Percentiles rank a stretch among this genome's conserved stretches.
These are phyloP conservation scores for Phrynosoma platyrhinos DNA, from an alignment of 2,113 vertebrate genomes.

Conservation along the genomic window DNA sequence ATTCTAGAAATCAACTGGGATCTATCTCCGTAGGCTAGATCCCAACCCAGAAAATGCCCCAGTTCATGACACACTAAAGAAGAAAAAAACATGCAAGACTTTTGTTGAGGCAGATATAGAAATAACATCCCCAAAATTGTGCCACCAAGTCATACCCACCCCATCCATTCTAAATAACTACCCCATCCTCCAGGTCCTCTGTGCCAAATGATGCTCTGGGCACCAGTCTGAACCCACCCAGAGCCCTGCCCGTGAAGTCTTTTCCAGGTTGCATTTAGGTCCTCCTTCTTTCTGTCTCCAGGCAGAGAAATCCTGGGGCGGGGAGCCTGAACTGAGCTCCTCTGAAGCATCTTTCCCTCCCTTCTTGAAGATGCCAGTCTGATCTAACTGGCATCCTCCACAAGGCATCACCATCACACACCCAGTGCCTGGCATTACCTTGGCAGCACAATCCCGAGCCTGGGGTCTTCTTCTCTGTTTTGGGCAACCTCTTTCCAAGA, in stretches of 20 bases:
- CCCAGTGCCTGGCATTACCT: constrained; percentile 50
- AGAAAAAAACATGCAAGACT: neutral
- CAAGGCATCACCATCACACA: neutral
- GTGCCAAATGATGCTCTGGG: neutral
- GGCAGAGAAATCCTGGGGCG: neutral
- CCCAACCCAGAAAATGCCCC: neutral
- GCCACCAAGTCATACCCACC: neutral
- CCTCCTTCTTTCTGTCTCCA: neutral
- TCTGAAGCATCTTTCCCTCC: neutral
- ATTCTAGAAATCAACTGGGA: neutral
- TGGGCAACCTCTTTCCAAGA: neutral
- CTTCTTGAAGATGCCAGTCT: neutral
- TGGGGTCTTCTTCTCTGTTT: neutral
- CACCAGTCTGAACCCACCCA: neutral
- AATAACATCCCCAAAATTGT: neutral
- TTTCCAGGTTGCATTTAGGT: neutral
- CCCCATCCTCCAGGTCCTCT: neutral
- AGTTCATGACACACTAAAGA: neutral
- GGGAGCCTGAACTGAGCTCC: neutral
- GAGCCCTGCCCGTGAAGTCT: neutral
- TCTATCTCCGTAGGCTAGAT: neutral
- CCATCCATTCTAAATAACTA: neutral
- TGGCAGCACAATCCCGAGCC: neutral
- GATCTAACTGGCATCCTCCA: neutral
- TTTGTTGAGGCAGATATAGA: neutral